phyloP scores from a whole-genome alignment of 35 echinoderm and acorn worm genomes.

The Acanthaster planci region DNA sequence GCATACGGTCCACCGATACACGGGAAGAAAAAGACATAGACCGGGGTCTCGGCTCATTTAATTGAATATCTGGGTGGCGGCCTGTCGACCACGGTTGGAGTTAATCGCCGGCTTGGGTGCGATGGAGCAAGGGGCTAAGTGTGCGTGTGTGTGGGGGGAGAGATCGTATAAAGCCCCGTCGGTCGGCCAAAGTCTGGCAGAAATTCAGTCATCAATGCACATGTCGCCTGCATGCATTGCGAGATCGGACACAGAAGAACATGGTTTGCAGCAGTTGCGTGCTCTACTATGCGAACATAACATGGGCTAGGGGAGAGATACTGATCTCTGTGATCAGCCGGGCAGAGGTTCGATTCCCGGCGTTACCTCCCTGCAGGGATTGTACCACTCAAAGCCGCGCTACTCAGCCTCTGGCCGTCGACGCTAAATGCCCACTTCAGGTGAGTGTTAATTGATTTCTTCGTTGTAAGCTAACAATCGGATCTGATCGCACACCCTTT shows the following conservation, averaged over 20 bases:
- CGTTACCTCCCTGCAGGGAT: neutral
- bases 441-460: neutral
- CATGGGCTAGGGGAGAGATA: neutral
- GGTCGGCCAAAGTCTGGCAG: neutral
- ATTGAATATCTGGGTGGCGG: conserved; percentile 11
- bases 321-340: neutral
- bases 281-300: no score
- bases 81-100: neutral
- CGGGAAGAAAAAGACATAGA: no score
- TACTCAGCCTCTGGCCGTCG: neutral
- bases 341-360: neutral
- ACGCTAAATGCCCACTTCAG: neutral
- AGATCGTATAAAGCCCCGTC: neutral
- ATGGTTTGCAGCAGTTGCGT: no score
- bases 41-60: neutral
- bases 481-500: no score
- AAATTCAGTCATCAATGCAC: neutral
- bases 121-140: neutral
- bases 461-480: neutral
- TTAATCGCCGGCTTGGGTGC: conserved; percentile 15
- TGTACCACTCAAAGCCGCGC: neutral
- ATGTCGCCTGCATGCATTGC: neutral
- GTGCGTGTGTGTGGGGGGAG: neutral
- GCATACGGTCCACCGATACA: neutral
- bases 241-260: no score